Evolutionary conservation across 2,113 vertebrate genomes (phyloP).

Genomic region (Phrynocephalus versicolor): DNA sequence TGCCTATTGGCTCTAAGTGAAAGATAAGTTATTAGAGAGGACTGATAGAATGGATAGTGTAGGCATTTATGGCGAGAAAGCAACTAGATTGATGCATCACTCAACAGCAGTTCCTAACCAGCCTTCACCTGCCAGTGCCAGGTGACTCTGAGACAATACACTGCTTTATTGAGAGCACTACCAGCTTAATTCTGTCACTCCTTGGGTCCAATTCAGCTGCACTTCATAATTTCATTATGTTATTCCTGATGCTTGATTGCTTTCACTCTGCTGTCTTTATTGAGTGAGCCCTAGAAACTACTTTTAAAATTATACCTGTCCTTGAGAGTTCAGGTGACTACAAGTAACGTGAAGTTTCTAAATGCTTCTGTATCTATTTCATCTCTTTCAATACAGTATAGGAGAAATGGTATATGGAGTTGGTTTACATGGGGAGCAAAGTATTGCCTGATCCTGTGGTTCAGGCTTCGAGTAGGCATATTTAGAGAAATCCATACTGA

Average conservation of each 20-base stretch:
- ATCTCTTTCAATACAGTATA: not conserved
- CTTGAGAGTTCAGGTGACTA: not conserved
- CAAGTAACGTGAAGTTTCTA: not conserved
- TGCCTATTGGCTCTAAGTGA: slow-evolving; percentile 52
- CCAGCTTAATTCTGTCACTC: slow-evolving; percentile 45
- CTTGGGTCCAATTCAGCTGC: slow-evolving; percentile 4
- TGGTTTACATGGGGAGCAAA: not conserved
- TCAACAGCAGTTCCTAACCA: slow-evolving; percentile 37
- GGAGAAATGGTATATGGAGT: not conserved
- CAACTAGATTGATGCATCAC: slow-evolving; percentile 31
- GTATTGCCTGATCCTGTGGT: not conserved
- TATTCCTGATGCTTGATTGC: not conserved
- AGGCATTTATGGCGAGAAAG: not conserved
- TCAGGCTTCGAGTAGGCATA: not conserved
- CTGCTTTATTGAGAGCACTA: slow-evolving; percentile 16
- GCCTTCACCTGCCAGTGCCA: not conserved
- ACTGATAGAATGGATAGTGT: slow-evolving; percentile 16
- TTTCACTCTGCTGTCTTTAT: slow-evolving; percentile 12
- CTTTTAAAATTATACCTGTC: not conserved
- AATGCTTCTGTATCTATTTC: not conserved
- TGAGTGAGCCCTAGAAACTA: not conserved
- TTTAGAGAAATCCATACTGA: not conserved
- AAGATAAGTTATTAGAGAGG: slow-evolving; percentile 15
- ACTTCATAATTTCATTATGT: not conserved
- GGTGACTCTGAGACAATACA: slow-evolving; percentile 15